Evolutionary conservation across 2,113 vertebrate species (phyloP).

Genomic region (Puma concolor): DNA sequence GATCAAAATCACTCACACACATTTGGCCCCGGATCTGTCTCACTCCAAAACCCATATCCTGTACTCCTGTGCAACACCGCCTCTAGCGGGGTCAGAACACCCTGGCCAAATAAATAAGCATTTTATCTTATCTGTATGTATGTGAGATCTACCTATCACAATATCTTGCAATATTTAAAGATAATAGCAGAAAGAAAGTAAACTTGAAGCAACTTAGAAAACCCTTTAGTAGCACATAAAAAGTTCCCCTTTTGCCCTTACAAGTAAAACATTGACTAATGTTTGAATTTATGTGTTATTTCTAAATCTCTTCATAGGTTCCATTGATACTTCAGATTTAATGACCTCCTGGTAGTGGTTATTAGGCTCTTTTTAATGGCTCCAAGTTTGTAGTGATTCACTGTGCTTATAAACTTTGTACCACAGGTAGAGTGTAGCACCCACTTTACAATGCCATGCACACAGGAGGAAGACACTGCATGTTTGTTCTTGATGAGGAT

Average conservation of each 20-base stretch:
- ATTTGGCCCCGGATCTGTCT: background rate
- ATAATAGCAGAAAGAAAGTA: conserved; percentile 82
- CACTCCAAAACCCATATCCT: background rate
- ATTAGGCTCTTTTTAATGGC: conserved; percentile 74
- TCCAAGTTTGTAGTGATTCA: conserved; percentile 75
- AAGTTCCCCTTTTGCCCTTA: background rate
- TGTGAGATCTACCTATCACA: conserved; percentile 79
- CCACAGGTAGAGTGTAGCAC: background rate
- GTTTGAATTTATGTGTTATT: conserved; percentile 60
- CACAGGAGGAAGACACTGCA: conserved; percentile 48
- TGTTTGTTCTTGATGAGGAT: background rate
- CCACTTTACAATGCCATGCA: background rate
- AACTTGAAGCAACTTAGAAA: background rate
- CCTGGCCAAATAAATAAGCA: background rate
- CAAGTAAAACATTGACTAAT: conserved; percentile 29
- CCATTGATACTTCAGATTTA: conserved; percentile 46
- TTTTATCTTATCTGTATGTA: background rate
- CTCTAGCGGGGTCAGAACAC: background rate
- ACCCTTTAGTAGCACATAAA: background rate
- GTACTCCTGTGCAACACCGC: background rate
- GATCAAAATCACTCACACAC: background rate
- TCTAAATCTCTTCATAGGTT: conserved; percentile 60
- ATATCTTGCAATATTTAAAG: conserved; percentile 90
- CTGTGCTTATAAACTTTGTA: conserved; percentile 78
- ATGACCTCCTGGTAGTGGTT: conserved; percentile 48